Evolutionary conservation across 2,113 vertebrate species (phyloP).

Genomic region (Elephas maximus): DNA sequence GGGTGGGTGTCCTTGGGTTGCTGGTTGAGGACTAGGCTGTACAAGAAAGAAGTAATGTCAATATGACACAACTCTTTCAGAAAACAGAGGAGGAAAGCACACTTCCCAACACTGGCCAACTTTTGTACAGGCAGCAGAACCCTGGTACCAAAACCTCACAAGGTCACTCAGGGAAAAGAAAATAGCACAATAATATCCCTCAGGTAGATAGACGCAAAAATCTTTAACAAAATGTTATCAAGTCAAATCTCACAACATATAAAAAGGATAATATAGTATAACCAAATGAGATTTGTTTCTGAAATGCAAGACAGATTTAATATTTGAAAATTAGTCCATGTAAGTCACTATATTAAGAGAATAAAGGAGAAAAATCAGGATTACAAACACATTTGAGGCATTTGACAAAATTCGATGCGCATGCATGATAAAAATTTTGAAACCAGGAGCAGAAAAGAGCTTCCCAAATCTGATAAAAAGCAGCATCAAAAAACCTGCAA

Average conservation of each 20-base stretch:
- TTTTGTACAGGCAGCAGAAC: neutral
- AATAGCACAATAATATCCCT: neutral
- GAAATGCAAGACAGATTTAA: no score
- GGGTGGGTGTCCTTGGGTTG: neutral
- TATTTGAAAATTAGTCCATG: neutral
- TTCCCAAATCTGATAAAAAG: neutral
- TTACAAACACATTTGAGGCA: neutral
- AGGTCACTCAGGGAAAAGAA: neutral
- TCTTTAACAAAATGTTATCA: neutral
- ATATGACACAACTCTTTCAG: no score
- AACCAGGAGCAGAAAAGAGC: neutral
- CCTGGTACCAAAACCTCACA: neutral
- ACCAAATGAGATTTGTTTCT: no score
- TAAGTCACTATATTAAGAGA: no score
- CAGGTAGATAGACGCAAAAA: neutral
- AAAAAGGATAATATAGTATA: no score
- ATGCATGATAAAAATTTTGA: neutral
- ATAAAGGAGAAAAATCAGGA: no score
- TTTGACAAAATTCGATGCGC: neutral
- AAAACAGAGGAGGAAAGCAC: neutral
- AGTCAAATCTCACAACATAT: no score
- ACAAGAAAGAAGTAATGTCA: no score
- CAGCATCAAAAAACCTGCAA: neutral
- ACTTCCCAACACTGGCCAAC: neutral
- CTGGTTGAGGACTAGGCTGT: neutral